Evolutionary conservation across 2,113 vertebrate genomes (phyloP).

Genomic region (Sinocyclocheilus rhinocerous): DNA sequence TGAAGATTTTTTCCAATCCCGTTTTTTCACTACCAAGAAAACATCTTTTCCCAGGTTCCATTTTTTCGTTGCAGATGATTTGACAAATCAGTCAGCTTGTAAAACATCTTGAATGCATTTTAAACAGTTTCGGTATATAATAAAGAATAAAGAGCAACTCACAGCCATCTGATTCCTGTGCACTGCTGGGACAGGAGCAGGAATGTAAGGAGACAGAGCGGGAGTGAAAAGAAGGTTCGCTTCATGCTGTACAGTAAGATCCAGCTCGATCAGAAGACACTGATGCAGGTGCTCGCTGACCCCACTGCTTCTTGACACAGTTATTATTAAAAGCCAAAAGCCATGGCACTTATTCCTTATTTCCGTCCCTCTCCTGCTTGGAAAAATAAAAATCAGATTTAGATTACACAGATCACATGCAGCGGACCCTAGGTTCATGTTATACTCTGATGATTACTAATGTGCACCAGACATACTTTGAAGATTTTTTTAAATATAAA

Average conservation of each 20-base stretch:
- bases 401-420: not conserved
- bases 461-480: not conserved
- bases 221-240: slow-evolving; percentile 72
- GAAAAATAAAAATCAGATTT: slow-evolving; percentile 5
- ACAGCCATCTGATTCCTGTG: slow-evolving; percentile 97
- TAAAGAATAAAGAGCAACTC: slow-evolving; percentile 73
- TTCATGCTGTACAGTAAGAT: slow-evolving; percentile 71
- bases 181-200: slow-evolving; percentile 86
- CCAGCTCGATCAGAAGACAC: slow-evolving; percentile 53
- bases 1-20: not conserved
- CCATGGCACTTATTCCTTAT: slow-evolving; percentile 65
- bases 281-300: slow-evolving; percentile 49
- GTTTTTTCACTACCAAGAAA: not conserved
- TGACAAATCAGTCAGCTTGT: not conserved
- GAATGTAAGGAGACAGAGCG: slow-evolving; percentile 81
- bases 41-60: not conserved
- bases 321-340: slow-evolving; percentile 61
- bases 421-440: not conserved
- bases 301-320: slow-evolving; percentile 54
- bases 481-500: not conserved
- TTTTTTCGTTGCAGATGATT: not conserved
- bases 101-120: slow-evolving; percentile 1
- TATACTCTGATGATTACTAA: not conserved
- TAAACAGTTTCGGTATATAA: not conserved
- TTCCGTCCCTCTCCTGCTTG: slow-evolving; percentile 41